Percentiles rank a stretch among this genome's conserved stretches.
phyloP scores from a whole-genome alignment of 2,113 vertebrate genomes.

The Mormoops blainvillei region DNA sequence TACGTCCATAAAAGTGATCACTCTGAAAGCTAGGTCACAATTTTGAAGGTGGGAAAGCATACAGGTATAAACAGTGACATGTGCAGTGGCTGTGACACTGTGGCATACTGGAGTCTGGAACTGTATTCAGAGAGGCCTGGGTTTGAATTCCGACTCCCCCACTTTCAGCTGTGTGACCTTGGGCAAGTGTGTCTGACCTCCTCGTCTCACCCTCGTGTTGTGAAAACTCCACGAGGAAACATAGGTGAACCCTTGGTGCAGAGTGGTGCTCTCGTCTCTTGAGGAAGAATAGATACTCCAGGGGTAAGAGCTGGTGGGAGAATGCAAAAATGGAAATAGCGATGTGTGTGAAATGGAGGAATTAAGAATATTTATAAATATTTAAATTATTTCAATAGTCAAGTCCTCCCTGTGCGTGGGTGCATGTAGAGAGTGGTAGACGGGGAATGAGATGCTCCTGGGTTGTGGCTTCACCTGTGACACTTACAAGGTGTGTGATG shows the following conservation, averaged over 20 bases:
- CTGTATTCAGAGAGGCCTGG: neutral
- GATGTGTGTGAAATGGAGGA: neutral
- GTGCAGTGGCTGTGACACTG: neutral
- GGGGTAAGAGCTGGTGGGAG: neutral
- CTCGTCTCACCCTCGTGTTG: neutral
- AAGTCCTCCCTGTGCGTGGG: neutral
- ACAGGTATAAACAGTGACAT: neutral
- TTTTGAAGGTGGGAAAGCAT: neutral
- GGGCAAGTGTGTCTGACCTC: neutral
- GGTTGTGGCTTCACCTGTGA: neutral
- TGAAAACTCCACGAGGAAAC: neutral
- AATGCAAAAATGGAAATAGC: neutral
- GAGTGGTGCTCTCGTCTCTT: neutral
- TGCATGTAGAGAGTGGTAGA: neutral
- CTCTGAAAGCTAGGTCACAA: neutral
- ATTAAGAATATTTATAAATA: neutral
- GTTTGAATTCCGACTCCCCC: neutral
- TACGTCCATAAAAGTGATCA: neutral
- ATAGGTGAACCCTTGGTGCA: neutral
- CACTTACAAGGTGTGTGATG: neutral
- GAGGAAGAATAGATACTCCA: neutral
- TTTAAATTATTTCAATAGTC: neutral
- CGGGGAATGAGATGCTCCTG: neutral
- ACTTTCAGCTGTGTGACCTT: neutral
- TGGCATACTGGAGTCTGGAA: neutral